Percentiles rank a stretch among this genome's conserved stretches.
These are phyloP conservation scores for Antigone vipio DNA, from an alignment of 2,113 vertebrate species.

Conservation along the genomic window DNA sequence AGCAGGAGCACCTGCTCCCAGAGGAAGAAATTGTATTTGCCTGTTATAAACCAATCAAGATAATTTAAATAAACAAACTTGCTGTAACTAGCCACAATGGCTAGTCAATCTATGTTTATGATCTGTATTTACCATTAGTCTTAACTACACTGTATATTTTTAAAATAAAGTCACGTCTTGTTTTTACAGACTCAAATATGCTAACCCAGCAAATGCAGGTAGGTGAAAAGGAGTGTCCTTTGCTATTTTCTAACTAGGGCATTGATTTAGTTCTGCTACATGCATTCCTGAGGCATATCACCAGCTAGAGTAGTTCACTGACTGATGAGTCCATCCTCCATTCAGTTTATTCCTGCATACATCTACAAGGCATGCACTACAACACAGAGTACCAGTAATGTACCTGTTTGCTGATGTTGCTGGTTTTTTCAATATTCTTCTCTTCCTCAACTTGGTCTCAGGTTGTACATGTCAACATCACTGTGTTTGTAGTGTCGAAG, in stretches of 20 bases:
- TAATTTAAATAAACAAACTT: constrained; percentile 57
- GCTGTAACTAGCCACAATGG: constrained; percentile 5
- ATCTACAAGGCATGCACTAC: not conserved
- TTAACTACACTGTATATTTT: not conserved
- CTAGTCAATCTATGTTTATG: constrained; percentile 28
- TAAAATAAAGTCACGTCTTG: not conserved
- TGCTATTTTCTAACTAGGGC: not conserved
- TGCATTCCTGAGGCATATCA: not conserved
- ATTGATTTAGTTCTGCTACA: not conserved
- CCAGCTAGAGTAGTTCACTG: not conserved
- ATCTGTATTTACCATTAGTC: constrained; percentile 10
- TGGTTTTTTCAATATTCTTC: not conserved
- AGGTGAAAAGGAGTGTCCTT: not conserved
- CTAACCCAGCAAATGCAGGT: not conserved
- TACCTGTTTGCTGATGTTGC: not conserved
- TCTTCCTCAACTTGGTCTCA: not conserved
- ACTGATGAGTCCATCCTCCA: not conserved
- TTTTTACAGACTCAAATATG: not conserved
- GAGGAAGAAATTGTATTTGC: constrained; percentile 37
- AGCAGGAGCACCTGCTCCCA: constrained; percentile 31
- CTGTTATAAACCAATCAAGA: constrained; percentile 49
- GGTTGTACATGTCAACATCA: not conserved
- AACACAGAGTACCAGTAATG: not conserved
- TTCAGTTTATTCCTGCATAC: not conserved
- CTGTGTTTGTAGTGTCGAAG: not conserved